phyloP scores from a whole-genome alignment of 92 coral and sea anemone genomes.

The Zoanthus sociatus region DNA sequence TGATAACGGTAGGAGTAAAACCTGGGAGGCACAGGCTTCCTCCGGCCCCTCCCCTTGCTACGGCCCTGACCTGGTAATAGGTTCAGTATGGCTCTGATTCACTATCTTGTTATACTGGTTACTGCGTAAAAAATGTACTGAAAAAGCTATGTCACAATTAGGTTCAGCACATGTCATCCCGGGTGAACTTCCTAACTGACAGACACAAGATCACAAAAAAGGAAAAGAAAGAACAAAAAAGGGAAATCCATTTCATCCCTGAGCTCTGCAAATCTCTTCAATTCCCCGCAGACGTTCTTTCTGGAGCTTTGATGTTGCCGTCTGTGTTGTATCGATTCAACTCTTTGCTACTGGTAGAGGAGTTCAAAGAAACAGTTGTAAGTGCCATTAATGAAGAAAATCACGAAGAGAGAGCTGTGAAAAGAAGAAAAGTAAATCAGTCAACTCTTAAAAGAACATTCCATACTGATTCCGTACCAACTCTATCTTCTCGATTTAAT shows the following conservation, averaged over 20 bases:
- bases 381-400: slow-evolving; percentile 25
- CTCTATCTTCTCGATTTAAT: background rate
- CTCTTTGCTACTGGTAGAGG: slow-evolving; percentile 72
- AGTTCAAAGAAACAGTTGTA: slow-evolving; percentile 66
- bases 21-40: too few relatives aligned
- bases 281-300: slow-evolving; percentile 65
- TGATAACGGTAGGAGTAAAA: too few relatives aligned
- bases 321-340: slow-evolving; percentile 77
- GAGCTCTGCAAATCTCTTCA: slow-evolving; percentile 69
- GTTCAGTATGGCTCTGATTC: too few relatives aligned
- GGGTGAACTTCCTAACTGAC: slow-evolving; percentile 71
- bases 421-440: slow-evolving; percentile 25
- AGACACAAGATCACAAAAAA: slow-evolving; percentile 54
- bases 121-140: too few relatives aligned
- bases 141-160: background rate
- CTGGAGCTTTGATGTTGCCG: slow-evolving; percentile 76
- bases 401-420: background rate
- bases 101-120: too few relatives aligned
- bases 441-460: slow-evolving; percentile 37
- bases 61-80: too few relatives aligned
- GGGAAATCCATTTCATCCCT: slow-evolving; percentile 69
- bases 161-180: slow-evolving; percentile 65
- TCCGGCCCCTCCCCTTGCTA: too few relatives aligned
- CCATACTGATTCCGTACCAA: background rate
- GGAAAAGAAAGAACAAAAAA: slow-evolving; percentile 47